Base-by-base conservation (phyloP, 2,888 invertebrate species). In the Oscheius myriophilus region DNA sequence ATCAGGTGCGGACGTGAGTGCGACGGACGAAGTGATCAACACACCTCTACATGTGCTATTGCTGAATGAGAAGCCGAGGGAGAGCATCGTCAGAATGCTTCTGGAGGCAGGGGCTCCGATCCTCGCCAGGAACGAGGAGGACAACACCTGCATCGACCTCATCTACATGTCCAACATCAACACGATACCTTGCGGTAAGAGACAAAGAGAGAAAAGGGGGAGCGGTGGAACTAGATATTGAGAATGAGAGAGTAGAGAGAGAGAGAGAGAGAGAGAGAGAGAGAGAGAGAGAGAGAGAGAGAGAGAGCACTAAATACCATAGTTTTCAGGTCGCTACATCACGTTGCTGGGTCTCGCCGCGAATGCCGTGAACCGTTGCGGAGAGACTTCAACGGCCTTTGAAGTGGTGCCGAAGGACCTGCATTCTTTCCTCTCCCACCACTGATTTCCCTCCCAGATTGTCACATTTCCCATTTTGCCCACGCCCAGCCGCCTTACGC, bases 41-140 rank as follows among this genome's bases (percentile, higher is more conserved):
- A 79, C 79, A 14, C 73, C 82, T 1, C 52, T 83, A 42, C 82
- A 83, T 53, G 39, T 76, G 2, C 61, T 82, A 33, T 67, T 82
- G 16, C 26, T 63, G n/a, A 70, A 67, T 33, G 33, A 61, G 53
- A 41, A 39, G 21, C 55, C 67, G 12, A 23, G 57, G 69, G 63
- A 58, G 23, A 78, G 73, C 23, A 51, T 82, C 33, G 69, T 75
- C 12, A 61, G 62, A n/a, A 14, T 69, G 18, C 55, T 81, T 6
- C 65, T 82, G 25, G 64, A 67, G 9, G 25, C 63, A 26, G 78
- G 77, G 12, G 74, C 78, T 0, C 69, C 70, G 39, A 39, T 81
- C 11, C 65, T 73, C 18, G 79, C 80, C 1, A 51, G 80, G 21
- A 78, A 79, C 45, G 55, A 59, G 2, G 55, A 72, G 11, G 75